Percentiles rank a stretch among this genome's conserved stretches.
phyloP scores from a whole-genome alignment of 2,888 invertebrate genomes.

The Diplolepis rosae region DNA sequence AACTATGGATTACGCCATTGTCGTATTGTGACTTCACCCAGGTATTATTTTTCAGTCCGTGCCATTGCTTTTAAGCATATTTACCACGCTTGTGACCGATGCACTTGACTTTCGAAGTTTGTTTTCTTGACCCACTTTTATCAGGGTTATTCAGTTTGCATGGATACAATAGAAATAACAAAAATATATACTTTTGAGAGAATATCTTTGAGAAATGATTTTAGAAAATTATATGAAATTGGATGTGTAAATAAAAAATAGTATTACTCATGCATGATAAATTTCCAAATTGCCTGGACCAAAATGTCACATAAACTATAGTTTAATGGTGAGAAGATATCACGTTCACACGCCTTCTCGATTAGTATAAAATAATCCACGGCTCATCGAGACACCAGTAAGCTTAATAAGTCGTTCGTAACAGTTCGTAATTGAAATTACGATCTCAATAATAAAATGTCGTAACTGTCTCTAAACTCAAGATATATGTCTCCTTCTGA shows the following conservation, averaged over 20 bases:
- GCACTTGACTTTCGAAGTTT: constrained; percentile 46
- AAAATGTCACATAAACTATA: constrained; percentile 52
- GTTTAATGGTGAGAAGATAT: constrained; percentile 62
- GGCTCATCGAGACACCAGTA: not conserved
- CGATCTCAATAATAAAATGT: constrained; percentile 43
- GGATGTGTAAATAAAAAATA: too few relatives aligned
- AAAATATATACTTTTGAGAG: too few relatives aligned
- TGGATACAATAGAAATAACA: not conserved
- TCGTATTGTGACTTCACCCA: constrained; percentile 40
- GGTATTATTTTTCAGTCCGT: constrained; percentile 17
- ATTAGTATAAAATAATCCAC: constrained; percentile 34
- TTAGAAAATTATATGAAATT: too few relatives aligned
- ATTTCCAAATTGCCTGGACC: not conserved
- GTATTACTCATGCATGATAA: not conserved
- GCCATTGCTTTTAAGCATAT: constrained; percentile 9
- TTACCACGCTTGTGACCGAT: constrained; percentile 33
- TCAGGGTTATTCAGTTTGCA: not conserved
- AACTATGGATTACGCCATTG: constrained; percentile 66
- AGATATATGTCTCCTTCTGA: constrained; percentile 22
- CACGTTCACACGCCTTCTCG: constrained; percentile 68
- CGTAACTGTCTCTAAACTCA: not conserved
- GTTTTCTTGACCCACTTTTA: not conserved
- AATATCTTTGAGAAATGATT: too few relatives aligned
- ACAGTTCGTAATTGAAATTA: constrained; percentile 68
- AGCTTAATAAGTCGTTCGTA: too few relatives aligned